Percentiles rank a stretch among this genome's conserved stretches.
phyloP scores from a whole-genome alignment of 1,140 invertebrate species.

The Coenobita brevimanus region DNA sequence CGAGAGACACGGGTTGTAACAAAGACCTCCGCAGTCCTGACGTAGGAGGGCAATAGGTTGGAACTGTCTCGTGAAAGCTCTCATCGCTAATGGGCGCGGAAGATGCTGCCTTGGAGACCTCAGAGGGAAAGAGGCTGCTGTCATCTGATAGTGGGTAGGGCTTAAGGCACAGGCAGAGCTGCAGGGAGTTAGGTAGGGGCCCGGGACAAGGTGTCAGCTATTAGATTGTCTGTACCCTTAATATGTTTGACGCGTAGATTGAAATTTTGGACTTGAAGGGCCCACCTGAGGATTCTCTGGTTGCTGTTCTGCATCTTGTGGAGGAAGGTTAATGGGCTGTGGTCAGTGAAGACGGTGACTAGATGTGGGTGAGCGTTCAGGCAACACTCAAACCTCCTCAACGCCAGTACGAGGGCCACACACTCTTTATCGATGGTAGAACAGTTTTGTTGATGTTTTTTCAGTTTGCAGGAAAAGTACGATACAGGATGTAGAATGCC shows the following conservation, averaged over 20 bases:
- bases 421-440: not conserved
- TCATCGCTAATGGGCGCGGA: too few species aligned
- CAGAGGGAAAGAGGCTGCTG: too few species aligned
- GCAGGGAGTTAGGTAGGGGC: not conserved
- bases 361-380: not conserved
- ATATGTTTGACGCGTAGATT: not conserved
- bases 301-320: too few species aligned
- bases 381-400: not conserved
- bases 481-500: not conserved
- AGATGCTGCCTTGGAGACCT: too few species aligned
- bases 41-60: too few species aligned
- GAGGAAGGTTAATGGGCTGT: not conserved
- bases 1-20: too few species aligned
- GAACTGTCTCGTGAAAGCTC: too few species aligned
- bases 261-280: not conserved
- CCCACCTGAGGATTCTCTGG: not conserved
- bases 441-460: not conserved
- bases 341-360: not conserved
- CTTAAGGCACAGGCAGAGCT: too few species aligned
- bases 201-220: not conserved
- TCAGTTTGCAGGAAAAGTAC: not conserved
- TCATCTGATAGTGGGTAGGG: too few species aligned
- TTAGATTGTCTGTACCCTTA: not conserved
- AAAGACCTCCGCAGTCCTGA: too few species aligned
- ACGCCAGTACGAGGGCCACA: not conserved